Evolutionary conservation across 2,797 vertebrate genomes (phyloP).

Genomic region (Paedocypris micromegethes): DNA sequence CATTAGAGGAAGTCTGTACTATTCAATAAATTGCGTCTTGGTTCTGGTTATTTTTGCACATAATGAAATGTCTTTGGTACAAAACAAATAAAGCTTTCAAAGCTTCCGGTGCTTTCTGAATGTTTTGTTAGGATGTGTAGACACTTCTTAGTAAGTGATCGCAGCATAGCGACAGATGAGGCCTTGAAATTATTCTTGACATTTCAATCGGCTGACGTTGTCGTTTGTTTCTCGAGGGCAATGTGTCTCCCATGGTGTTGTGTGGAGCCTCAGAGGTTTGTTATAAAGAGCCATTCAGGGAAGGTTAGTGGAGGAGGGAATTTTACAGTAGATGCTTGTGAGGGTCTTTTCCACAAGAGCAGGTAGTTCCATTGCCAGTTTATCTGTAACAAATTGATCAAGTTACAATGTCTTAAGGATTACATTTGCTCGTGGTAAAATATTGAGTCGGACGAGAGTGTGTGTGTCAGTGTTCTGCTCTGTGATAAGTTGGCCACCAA

Average conservation of each 20-base stretch:
- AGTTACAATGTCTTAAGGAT: not conserved
- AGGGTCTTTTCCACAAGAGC: constrained; percentile 16
- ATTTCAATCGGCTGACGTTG: constrained; percentile 54
- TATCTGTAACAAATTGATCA: constrained; percentile 15
- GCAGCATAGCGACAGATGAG: constrained; percentile 36
- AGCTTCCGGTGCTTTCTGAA: constrained; percentile 8
- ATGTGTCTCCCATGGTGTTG: constrained; percentile 28
- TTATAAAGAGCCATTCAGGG: not conserved
- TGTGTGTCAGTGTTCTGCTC: no score
- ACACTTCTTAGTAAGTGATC: constrained; percentile 18
- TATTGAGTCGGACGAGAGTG: no score
- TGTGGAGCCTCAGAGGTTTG: constrained; percentile 40
- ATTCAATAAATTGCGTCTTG: no score
- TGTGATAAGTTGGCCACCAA: no score
- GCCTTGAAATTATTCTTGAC: constrained; percentile 41
- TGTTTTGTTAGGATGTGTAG: not conserved
- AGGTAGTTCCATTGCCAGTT: not conserved
- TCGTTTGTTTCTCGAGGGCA: not conserved
- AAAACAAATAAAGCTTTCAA: not conserved
- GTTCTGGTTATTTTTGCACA: no score
- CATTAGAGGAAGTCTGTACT: no score
- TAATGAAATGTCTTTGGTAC: not conserved
- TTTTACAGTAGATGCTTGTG: constrained; percentile 24
- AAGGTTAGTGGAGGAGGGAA: constrained; percentile 25
- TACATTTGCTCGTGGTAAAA: not conserved